A percentile compares a stretch with the other conserved stretches of the same genome.
Evolutionary conservation across 1,140 invertebrate genomes (phyloP).

Genomic region (Planococcus citri): DNA sequence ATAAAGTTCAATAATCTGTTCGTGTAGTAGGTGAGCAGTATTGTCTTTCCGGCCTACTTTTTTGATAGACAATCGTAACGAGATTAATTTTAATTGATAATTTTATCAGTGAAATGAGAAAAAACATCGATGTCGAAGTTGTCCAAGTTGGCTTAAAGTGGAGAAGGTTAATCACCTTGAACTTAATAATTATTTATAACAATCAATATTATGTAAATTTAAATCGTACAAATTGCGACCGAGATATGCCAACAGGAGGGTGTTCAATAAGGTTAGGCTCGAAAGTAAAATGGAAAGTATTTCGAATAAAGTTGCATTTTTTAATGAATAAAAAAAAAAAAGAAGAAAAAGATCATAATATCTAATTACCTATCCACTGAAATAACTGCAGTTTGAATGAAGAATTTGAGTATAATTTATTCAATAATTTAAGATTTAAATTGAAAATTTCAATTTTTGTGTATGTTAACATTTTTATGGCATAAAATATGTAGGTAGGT

Average conservation of each 20-base stretch:
- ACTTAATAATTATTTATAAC: background rate
- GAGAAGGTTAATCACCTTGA: conserved; percentile 2
- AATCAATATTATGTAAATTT: background rate
- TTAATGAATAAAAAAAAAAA: too few relatives aligned
- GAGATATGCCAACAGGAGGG: background rate
- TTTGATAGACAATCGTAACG: background rate
- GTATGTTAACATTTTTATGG: too few relatives aligned
- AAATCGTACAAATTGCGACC: background rate
- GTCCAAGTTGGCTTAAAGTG: background rate
- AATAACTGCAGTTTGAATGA: too few relatives aligned
- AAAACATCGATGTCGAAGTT: background rate
- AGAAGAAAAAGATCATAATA: too few relatives aligned
- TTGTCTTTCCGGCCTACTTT: background rate
- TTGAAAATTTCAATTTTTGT: too few relatives aligned
- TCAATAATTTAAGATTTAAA: too few relatives aligned
- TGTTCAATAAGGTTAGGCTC: background rate
- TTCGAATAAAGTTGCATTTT: too few relatives aligned
- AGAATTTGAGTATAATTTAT: too few relatives aligned
- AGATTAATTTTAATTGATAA: background rate
- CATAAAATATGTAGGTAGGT: too few relatives aligned
- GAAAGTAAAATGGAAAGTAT: too few relatives aligned
- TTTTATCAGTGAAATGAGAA: background rate
- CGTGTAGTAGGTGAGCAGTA: background rate
- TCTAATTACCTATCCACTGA: too few relatives aligned
- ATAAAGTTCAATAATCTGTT: too few relatives aligned